Conservation (phyloP, 2,113 vertebrate genomes). For the Phodopus roborovskii region DNA sequence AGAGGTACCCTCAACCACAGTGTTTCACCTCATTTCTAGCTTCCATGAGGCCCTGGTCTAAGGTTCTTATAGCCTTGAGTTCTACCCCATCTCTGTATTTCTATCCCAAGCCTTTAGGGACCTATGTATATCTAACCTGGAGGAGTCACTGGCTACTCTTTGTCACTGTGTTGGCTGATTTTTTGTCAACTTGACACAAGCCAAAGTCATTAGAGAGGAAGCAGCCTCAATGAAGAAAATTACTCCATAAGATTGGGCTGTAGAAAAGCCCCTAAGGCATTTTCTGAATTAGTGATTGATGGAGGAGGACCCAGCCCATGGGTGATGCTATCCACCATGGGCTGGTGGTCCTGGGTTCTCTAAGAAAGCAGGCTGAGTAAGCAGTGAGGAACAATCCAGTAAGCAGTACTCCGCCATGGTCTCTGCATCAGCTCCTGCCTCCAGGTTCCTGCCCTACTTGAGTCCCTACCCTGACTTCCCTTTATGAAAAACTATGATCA, state of each 20-base stretch:
- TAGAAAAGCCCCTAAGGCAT: neutral
- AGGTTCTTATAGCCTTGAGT: neutral
- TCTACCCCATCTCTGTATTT: fast-evolving
- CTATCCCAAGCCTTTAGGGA: neutral
- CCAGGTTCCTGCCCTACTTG: neutral
- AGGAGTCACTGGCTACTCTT: neutral
- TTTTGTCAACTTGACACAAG: neutral
- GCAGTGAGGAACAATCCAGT: too few relatives aligned
- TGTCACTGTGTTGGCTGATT: neutral
- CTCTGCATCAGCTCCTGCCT: neutral
- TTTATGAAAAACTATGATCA: neutral
- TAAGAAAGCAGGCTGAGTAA: neutral
- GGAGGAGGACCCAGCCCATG: neutral
- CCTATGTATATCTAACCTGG: neutral
- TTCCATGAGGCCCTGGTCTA: neutral
- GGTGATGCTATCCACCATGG: neutral
- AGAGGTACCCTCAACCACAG: neutral
- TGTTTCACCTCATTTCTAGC: neutral
- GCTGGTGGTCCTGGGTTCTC: neutral
- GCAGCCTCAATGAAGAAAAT: neutral
- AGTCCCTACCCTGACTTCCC: neutral
- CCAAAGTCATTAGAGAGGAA: neutral
- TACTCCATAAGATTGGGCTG: neutral
- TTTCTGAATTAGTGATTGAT: neutral
- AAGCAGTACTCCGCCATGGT: neutral